Evolutionary conservation across 2,113 vertebrate species (phyloP), one percentile per base, ranked within the genome.

Genomic region (Hystrix cristata): DNA sequence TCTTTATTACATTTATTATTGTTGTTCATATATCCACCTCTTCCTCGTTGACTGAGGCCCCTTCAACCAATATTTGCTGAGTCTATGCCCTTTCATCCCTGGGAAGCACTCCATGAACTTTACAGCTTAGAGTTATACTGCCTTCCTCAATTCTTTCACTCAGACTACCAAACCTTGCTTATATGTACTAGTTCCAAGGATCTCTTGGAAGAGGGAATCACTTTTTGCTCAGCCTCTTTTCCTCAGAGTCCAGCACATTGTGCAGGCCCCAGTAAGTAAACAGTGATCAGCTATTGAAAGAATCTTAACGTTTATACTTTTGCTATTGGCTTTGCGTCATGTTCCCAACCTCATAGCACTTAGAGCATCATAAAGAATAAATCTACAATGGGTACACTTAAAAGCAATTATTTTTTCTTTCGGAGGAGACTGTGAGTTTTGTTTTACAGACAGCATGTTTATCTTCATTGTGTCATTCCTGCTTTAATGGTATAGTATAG

Each of bases 291-390:
- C 19, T 59, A 71, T 95, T 65, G 21, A 71, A 87, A 91, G 31
- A 91, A 65, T 79, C 57, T 95, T 65, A 84, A 57, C n/a, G 81
- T 88, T 14, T 83, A 71, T 53, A 57, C 1, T 57, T 46, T 92
- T 69, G n/a, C 21, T 72, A 3, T 67, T 65, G 43, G 34, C 60
- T 51, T 11, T 43, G 12, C 0, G 29, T 14, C 71, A 27, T 25
- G 7, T 59, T 87, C 25, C 16, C 15, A 84, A 65, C 60, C 25
- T 62, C 23, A n/a, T 15, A 34, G 46, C 10, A 31, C 25, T 87
- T 94, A 81, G 34, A 91, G 14, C 25, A 69, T 69, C n/a, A 55
- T 74, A 91, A 48, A 76, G 59, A 55, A 71, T 72, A 81, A 89
- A 86, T 38, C 65, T 18, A 55, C 3, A 19, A 5, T 55, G n/a